Percentiles rank a stretch among this genome's conserved stretches.
Evolutionary conservation across 2,797 vertebrate species (phyloP).

Genomic region (Crypturellus tataupa): DNA sequence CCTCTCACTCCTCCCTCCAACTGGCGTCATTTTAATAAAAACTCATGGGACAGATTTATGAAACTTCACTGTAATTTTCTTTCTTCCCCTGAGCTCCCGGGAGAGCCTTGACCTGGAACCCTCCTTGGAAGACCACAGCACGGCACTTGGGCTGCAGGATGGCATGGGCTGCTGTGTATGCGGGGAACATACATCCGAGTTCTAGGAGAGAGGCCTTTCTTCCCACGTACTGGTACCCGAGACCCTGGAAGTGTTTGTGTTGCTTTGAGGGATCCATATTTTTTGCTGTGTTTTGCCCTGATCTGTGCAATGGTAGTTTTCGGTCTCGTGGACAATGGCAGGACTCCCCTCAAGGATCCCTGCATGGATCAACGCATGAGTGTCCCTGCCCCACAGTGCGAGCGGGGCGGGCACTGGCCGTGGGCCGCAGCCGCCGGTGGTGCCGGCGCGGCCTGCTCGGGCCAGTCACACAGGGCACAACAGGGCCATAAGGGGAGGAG

Average conservation of each 20-base stretch:
- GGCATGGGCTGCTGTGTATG: background rate
- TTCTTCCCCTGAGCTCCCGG: background rate
- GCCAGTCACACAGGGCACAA: background rate
- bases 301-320: background rate
- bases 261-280: background rate
- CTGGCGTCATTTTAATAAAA: slow-evolving; percentile 13
- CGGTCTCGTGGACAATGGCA: no score
- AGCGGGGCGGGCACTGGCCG: no score
- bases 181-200: background rate
- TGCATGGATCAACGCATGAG: no score
- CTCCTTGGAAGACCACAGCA: background rate
- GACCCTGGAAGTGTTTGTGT: background rate
- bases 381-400: no score
- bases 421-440: background rate
- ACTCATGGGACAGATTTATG: background rate
- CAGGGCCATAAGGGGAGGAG: background rate
- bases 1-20: background rate
- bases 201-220: background rate
- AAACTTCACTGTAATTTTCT: background rate
- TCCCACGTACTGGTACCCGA: background rate
- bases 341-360: no score
- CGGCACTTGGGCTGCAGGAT: background rate
- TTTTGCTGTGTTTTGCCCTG: background rate
- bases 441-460: background rate
- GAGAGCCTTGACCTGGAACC: background rate